Percentiles rank a stretch among this genome's conserved stretches.
phyloP scores from a whole-genome alignment of 2,888 invertebrate species.

The Coenonympha arcania region DNA sequence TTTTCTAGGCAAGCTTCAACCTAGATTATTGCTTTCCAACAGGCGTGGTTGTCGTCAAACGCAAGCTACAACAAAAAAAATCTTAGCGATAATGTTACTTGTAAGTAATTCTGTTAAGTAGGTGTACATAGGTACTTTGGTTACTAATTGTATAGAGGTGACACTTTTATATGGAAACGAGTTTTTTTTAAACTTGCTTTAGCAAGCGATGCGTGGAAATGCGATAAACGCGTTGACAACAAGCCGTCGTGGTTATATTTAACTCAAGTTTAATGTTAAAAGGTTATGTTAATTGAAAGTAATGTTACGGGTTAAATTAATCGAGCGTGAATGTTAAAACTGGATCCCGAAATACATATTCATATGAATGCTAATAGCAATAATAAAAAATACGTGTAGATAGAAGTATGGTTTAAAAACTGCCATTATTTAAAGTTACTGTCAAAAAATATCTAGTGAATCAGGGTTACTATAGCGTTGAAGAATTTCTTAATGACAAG shows the following conservation, averaged over 20 bases:
- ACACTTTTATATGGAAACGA: slow-evolving; percentile 9
- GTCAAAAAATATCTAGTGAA: no score
- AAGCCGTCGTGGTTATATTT: neutral
- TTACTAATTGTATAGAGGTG: neutral
- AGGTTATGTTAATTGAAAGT: neutral
- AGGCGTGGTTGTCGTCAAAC: no score
- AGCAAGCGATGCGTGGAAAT: slow-evolving; percentile 20
- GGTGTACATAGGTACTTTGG: neutral
- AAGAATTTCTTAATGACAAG: no score
- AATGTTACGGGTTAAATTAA: neutral
- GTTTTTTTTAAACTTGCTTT: slow-evolving; percentile 15
- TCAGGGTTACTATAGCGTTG: no score
- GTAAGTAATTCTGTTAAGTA: neutral
- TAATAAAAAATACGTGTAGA: no score
- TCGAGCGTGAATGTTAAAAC: neutral
- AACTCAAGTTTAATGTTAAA: neutral
- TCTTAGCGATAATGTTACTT: neutral
- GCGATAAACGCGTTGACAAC: slow-evolving; percentile 17
- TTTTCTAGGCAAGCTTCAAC: no score
- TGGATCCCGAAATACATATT: neutral
- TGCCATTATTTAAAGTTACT: no score
- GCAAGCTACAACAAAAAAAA: no score
- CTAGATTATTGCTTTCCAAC: no score
- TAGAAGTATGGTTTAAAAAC: no score
- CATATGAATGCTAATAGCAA: no score